These are phyloP conservation scores for Barbus barbus DNA, from an alignment of 2,113 vertebrate genomes.

Conservation along the genomic window DNA sequence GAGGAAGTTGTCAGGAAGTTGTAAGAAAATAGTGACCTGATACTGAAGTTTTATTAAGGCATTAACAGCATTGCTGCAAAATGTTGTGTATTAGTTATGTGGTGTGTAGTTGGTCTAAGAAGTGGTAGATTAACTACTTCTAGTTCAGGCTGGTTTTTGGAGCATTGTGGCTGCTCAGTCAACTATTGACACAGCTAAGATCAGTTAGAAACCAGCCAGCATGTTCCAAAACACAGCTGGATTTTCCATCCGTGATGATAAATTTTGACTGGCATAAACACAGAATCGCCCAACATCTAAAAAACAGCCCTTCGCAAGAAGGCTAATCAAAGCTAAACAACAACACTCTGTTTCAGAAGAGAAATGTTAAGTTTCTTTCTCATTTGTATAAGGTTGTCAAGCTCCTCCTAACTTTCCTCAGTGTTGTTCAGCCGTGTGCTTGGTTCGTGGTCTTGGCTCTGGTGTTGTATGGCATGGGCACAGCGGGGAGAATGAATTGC, in stretches of 20 bases:
- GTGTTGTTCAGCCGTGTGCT: background rate
- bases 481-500: constrained; percentile 24
- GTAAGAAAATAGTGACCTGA: background rate
- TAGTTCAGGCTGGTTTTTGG: background rate
- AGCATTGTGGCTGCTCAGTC: background rate
- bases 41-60: background rate
- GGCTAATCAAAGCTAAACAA: background rate
- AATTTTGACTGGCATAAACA: background rate
- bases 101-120: background rate
- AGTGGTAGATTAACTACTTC: background rate
- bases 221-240: constrained; percentile 8
- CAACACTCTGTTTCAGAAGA: background rate
- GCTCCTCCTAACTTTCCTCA: constrained; percentile 11
- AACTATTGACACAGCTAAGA: background rate
- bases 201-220: background rate
- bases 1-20: constrained; percentile 1
- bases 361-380: background rate
- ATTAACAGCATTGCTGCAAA: background rate
- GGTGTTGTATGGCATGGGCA: constrained; percentile 6
- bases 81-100: background rate
- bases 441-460: constrained; percentile 11
- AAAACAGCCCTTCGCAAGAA: background rate
- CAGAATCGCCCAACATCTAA: background rate
- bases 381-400: constrained; percentile 11
- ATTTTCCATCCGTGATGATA: background rate